These are phyloP conservation scores for Petaurus breviceps DNA, from an alignment of 2,113 vertebrate species.

Conservation along the genomic window DNA sequence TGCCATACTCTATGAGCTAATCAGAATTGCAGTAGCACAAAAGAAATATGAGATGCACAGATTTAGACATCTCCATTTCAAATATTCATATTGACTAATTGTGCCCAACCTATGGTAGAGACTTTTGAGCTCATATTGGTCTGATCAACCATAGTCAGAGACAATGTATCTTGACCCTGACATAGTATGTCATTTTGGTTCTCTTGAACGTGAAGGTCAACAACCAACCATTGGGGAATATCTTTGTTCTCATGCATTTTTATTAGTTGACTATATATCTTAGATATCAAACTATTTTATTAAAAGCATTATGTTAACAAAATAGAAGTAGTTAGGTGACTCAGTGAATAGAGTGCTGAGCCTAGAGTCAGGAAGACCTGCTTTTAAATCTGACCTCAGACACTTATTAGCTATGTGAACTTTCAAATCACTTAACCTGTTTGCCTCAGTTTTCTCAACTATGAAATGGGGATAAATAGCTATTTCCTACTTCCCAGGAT, in stretches of 20 bases:
- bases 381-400: neutral
- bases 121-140: too few species aligned
- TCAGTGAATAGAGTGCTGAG: neutral
- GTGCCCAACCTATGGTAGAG: too few species aligned
- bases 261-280: neutral
- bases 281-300: neutral
- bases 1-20: too few species aligned
- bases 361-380: neutral
- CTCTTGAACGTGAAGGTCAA: neutral
- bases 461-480: neutral
- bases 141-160: too few species aligned
- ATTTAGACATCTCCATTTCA: too few species aligned
- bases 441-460: constrained; percentile 9
- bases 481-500: neutral
- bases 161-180: too few species aligned
- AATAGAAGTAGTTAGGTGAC: neutral
- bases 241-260: neutral
- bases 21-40: too few species aligned
- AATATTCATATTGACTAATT: too few species aligned
- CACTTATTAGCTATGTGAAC: neutral
- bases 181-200: neutral
- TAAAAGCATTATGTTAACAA: neutral
- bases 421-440: neutral
- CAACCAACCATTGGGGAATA: neutral
- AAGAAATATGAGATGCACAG: too few species aligned